A percentile compares a stretch with the other conserved stretches of the same genome.
Evolutionary conservation across 1,140 invertebrate genomes (phyloP).

Genomic region (Euwallacea fornicatus): DNA sequence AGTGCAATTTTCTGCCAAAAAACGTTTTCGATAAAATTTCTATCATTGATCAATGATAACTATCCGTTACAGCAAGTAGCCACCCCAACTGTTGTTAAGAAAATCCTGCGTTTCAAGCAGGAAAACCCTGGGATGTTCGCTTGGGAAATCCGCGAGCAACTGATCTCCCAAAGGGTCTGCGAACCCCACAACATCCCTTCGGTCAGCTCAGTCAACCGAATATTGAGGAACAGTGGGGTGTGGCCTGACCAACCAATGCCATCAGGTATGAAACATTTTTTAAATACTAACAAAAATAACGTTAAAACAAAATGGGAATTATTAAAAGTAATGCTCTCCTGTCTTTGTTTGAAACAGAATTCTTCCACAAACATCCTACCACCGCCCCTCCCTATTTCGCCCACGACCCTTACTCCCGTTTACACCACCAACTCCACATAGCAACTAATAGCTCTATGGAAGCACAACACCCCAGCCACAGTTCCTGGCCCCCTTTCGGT

Average conservation of each 20-base stretch:
- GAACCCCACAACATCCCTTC: slow-evolving; percentile 86
- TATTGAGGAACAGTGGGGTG: slow-evolving; percentile 81
- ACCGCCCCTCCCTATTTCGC: slow-evolving; percentile 46
- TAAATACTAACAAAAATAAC: no score
- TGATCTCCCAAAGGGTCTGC: slow-evolving; percentile 81
- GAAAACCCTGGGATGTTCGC: slow-evolving; percentile 90
- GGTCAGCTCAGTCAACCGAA: slow-evolving; percentile 93
- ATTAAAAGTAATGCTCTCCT: no score
- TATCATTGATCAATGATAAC: no score
- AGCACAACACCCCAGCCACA: slow-evolving; percentile 48
- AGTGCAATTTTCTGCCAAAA: no score
- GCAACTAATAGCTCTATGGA: slow-evolving; percentile 51
- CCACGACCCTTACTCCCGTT: slow-evolving; percentile 55
- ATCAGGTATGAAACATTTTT: no score
- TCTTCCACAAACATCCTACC: slow-evolving; percentile 37
- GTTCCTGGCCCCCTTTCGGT: slow-evolving; percentile 56
- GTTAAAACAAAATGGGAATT: no score
- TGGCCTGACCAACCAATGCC: slow-evolving; percentile 56
- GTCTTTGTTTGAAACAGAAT: slow-evolving; percentile 28
- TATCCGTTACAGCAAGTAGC: slow-evolving; percentile 78
- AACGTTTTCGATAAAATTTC: no score
- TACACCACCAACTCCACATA: slow-evolving; percentile 57
- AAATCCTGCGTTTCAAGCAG: slow-evolving; percentile 86
- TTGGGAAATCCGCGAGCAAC: slow-evolving; percentile 88
- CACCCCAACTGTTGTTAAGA: slow-evolving; percentile 88